These are phyloP conservation scores for Tineola bisselliella DNA, from an alignment of 2,888 invertebrate species.

Conservation along the genomic window DNA sequence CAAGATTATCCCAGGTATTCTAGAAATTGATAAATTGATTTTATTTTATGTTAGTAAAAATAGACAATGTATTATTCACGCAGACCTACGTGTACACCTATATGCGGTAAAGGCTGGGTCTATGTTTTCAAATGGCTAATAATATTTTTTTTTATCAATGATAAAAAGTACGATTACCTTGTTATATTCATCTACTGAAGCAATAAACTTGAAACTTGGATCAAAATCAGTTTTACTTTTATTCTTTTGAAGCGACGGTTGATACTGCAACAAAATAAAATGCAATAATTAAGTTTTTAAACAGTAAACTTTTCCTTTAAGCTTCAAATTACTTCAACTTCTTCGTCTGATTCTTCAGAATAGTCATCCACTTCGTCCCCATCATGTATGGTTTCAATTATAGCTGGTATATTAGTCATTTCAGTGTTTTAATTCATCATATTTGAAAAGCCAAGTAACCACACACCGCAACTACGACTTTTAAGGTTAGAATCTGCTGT, in stretches of 20 bases:
- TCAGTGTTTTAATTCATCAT: slow-evolving; percentile 23
- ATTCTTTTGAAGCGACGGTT: slow-evolving; percentile 81
- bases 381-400: slow-evolving; percentile 86
- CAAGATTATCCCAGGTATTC: slow-evolving; percentile 83
- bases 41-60: no score
- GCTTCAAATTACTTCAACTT: slow-evolving; percentile 72
- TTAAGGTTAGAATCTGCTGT: background rate
- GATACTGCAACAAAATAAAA: slow-evolving; percentile 69
- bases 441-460: background rate
- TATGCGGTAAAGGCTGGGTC: no score
- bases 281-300: background rate
- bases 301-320: background rate
- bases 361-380: slow-evolving; percentile 83
- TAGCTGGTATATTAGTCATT: slow-evolving; percentile 44
- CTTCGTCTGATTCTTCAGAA: slow-evolving; percentile 83
- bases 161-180: no score
- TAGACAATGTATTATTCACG: no score
- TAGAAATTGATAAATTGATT: slow-evolving; percentile 27
- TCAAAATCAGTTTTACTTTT: slow-evolving; percentile 80
- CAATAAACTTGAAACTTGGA: slow-evolving; percentile 83
- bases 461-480: slow-evolving; percentile 11
- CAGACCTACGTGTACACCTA: no score
- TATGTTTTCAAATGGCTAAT: no score
- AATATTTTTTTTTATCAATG: no score
- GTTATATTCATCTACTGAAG: slow-evolving; percentile 81